Conservation (phyloP, 2,797 vertebrate species). For the Ceryle rudis region DNA sequence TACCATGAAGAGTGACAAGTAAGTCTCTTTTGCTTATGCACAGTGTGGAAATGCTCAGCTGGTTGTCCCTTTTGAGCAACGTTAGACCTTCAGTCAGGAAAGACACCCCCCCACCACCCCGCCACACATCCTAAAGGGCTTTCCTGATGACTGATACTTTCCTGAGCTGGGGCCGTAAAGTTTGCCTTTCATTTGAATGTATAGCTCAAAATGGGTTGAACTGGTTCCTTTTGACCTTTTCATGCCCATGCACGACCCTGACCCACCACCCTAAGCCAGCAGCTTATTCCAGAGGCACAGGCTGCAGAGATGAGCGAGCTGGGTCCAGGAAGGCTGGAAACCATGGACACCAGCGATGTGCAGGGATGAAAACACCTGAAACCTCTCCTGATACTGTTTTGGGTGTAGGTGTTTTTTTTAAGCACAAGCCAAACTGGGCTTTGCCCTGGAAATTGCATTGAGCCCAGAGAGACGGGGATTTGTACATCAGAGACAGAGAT, state of each 20-base stretch:
- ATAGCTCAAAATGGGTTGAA: neutral
- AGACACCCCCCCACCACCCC: neutral
- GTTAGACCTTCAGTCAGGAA: neutral
- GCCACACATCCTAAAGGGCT: neutral
- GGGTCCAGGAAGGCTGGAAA: neutral
- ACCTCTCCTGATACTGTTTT: rapidly evolving
- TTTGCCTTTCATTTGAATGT: neutral
- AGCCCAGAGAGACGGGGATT: neutral
- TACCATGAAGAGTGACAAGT: neutral
- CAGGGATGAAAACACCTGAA: neutral
- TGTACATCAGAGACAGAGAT: neutral
- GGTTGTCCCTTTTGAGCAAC: neutral
- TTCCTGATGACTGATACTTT: neutral
- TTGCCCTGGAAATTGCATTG: neutral
- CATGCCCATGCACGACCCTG: neutral
- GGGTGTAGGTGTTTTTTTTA: neutral
- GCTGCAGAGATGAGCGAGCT: rapidly evolving
- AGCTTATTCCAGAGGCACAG: neutral
- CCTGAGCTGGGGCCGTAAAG: neutral
- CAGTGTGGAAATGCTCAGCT: neutral
- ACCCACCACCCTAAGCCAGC: neutral
- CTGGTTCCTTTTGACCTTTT: neutral
- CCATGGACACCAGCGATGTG: rapidly evolving
- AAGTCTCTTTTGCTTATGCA: neutral
- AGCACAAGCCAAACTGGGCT: neutral